Evolutionary conservation across 2,888 invertebrate genomes (phyloP).

Genomic region (Tetragnatha montana): DNA sequence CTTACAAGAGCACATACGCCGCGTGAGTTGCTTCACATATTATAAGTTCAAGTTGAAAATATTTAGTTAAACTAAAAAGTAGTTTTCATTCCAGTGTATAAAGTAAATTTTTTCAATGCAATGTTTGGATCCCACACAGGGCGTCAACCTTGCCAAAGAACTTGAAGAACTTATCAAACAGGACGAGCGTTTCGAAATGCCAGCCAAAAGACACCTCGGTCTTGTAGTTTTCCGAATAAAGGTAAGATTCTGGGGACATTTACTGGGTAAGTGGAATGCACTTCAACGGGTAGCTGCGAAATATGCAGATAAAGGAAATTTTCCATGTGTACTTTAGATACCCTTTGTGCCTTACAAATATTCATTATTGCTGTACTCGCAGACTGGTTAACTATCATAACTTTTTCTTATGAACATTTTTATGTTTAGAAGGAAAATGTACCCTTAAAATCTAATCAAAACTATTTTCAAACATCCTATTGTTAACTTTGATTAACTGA

Average conservation of each 20-base stretch:
- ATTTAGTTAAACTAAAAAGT: background rate
- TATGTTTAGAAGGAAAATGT: too few relatives aligned
- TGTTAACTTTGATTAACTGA: too few relatives aligned
- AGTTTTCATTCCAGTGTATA: background rate
- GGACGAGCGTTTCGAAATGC: slow-evolving; percentile 92
- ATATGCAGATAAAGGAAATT: background rate
- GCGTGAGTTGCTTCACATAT: slow-evolving; percentile 79
- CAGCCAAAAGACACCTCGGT: slow-evolving; percentile 88
- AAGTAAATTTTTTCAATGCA: background rate
- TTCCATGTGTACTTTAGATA: too few relatives aligned
- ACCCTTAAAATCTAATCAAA: too few relatives aligned
- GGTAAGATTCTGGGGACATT: slow-evolving; percentile 4
- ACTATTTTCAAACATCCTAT: too few relatives aligned
- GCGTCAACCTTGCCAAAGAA: slow-evolving; percentile 90
- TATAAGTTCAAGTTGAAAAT: background rate
- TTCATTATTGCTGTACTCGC: too few relatives aligned
- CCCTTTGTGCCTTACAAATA: too few relatives aligned
- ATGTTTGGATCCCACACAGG: slow-evolving; percentile 78
- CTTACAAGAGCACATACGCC: slow-evolving; percentile 92
- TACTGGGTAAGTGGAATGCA: background rate
- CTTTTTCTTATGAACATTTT: too few relatives aligned
- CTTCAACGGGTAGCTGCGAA: background rate
- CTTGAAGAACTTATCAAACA: slow-evolving; percentile 90
- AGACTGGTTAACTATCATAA: too few relatives aligned
- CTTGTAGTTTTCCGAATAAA: slow-evolving; percentile 89